Percentiles rank a stretch among this genome's conserved stretches.
These are phyloP conservation scores for Presbytis comata DNA, from an alignment of 2,797 vertebrate genomes.

Conservation along the genomic window DNA sequence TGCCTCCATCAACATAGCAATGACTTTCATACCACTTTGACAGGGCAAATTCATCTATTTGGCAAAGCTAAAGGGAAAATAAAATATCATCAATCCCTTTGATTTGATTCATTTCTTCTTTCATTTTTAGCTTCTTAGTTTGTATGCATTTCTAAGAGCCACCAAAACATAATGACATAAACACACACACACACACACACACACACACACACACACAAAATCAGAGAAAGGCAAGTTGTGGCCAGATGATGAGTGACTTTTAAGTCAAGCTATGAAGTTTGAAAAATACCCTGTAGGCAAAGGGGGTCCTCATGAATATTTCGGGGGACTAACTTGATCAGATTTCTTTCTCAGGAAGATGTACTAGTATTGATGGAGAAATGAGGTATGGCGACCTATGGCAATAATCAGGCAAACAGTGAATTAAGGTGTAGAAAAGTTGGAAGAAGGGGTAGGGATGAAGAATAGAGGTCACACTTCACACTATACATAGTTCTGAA, in stretches of 20 bases:
- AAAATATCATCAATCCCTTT: constrained; percentile 42
- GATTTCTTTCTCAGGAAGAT: constrained; percentile 29
- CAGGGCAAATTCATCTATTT: constrained; percentile 8
- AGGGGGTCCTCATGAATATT: background rate
- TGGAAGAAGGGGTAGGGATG: background rate
- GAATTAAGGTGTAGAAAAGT: background rate
- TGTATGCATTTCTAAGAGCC: constrained; percentile 10
- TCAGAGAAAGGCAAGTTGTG: background rate
- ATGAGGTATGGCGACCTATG: background rate
- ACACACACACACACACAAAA: background rate
- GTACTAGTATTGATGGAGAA: background rate
- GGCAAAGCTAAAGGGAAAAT: constrained; percentile 50
- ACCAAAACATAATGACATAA: constrained; percentile 34
- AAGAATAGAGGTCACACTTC: background rate
- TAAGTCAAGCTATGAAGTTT: background rate
- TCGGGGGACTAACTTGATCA: background rate
- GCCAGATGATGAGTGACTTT: background rate
- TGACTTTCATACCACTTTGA: constrained; percentile 9
- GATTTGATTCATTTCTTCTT: constrained; percentile 49
- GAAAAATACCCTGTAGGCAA: background rate
- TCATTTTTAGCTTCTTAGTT: constrained; percentile 50
- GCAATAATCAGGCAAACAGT: background rate
- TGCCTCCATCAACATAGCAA: background rate
- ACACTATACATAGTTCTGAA: background rate
- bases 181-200: background rate